Percentiles rank a stretch among this genome's conserved stretches.
Conservation (phyloP, 1,140 invertebrate species). For the Diabrotica undecimpunctata region DNA sequence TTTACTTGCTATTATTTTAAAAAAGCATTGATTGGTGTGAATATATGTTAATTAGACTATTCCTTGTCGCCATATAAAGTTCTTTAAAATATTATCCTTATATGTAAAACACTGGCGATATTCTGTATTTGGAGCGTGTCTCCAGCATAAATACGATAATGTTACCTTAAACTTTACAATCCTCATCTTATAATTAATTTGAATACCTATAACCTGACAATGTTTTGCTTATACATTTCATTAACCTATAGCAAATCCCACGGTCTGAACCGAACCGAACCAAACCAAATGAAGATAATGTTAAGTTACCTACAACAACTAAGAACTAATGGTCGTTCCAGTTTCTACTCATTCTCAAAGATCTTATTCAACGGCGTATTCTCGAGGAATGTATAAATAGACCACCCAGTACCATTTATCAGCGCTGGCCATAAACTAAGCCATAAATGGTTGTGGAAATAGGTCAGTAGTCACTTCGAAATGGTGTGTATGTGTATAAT, state of each 20-base stretch:
- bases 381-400: slow-evolving; percentile 11
- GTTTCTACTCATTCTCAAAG: neutral
- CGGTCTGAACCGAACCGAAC: slow-evolving; percentile 1
- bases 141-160: too few relatives aligned
- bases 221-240: slow-evolving; percentile 1
- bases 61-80: too few relatives aligned
- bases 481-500: neutral
- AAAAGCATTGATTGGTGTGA: too few relatives aligned
- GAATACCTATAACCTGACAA: neutral
- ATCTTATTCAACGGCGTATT: slow-evolving; percentile 7
- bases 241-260: slow-evolving; percentile 2
- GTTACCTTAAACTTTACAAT: neutral
- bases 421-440: slow-evolving; percentile 6
- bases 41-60: too few relatives aligned
- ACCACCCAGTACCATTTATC: slow-evolving; percentile 15
- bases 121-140: too few relatives aligned
- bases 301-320: neutral
- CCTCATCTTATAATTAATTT: slow-evolving; percentile 3
- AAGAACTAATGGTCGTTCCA: neutral
- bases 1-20: too few relatives aligned
- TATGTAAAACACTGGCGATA: too few relatives aligned
- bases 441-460: slow-evolving; percentile 11
- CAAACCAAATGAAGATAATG: neutral
- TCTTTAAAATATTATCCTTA: too few relatives aligned
- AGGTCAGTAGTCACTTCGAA: slow-evolving; percentile 9